Percentiles rank a stretch among this genome's conserved stretches.
Conservation (phyloP, 2,797 vertebrate genomes). For the Melanotaenia pygmaea region DNA sequence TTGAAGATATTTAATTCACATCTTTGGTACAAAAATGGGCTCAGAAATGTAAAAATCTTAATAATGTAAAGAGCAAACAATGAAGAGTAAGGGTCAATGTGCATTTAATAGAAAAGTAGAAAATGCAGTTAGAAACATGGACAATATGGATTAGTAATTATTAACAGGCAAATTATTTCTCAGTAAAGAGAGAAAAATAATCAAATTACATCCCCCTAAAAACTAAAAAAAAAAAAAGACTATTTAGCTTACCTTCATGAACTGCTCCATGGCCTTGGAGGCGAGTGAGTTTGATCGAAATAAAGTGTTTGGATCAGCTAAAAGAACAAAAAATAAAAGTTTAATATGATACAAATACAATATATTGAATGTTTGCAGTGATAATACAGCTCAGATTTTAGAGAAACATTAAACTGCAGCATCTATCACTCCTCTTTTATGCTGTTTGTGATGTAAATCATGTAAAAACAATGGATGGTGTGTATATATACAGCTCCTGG, state of each 20-base stretch:
- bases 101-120: background rate
- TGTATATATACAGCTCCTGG: no score
- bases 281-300: conserved; percentile 94
- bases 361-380: no score
- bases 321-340: conserved; percentile 27
- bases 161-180: conserved; percentile 2
- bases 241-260: conserved; percentile 89
- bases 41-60: conserved; percentile 10
- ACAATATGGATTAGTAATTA: conserved; percentile 12
- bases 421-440: no score
- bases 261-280: conserved; percentile 94
- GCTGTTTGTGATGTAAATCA: no score
- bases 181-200: conserved; percentile 4
- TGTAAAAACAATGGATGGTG: no score
- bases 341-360: background rate
- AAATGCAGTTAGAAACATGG: conserved; percentile 3
- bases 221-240: conserved; percentile 29
- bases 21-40: background rate
- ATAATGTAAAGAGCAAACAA: conserved; percentile 5
- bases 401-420: no score
- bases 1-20: conserved; percentile 34
- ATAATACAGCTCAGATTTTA: no score
- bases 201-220: background rate
- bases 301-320: conserved; percentile 93
- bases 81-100: background rate